Base-by-base conservation (phyloP, 2,888 invertebrate species). In the Pelosia muscerda region DNA sequence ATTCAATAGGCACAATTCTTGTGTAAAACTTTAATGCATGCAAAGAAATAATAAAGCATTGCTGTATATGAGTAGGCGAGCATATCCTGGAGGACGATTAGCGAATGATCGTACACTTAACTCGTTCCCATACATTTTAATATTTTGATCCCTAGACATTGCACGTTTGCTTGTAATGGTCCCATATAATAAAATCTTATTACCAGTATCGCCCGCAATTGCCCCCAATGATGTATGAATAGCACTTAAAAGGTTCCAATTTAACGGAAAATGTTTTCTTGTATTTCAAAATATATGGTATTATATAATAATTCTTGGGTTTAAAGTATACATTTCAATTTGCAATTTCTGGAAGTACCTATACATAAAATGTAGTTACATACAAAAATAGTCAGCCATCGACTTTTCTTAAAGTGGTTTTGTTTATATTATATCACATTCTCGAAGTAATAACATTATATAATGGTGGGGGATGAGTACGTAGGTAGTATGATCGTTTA, bases 141-240 rank as follows among this genome's bases (percentile, higher is more conserved):
- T 84, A 78, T 84, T 85, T 86, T 87, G 89, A 90, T 88, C 90
- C 84, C 85, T 79, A 88, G 88, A 90, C 89, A 88, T 84, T 83
- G 89, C 92, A 93, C 92, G 92, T 91, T 87, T 87, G 75, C 89
- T 82, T 84, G 84, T 93, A 93, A 93, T 93, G 88, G 86, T 84
- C 81, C 86, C 88, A 89, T 91, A 89, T 92, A 92, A 92, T 92
- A 91, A 91, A 92, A 91, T 89, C 88, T 89, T 92, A 93, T 92
- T 90, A 91, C 85, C 79, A 86, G 86, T 88, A 89, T 89, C 86
- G 85, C 78, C 82, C 83, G 84, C 84, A 86, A 91, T 91, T 86
- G 86, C 86, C 85, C 81, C 79, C 87, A 89, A 89, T 88, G 86
- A 88, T 89, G 88, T 90, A 89, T 86, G 86, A 88, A 88, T 85